Conservation (phyloP, 2,888 invertebrate genomes). For the Dryococelus australis region DNA sequence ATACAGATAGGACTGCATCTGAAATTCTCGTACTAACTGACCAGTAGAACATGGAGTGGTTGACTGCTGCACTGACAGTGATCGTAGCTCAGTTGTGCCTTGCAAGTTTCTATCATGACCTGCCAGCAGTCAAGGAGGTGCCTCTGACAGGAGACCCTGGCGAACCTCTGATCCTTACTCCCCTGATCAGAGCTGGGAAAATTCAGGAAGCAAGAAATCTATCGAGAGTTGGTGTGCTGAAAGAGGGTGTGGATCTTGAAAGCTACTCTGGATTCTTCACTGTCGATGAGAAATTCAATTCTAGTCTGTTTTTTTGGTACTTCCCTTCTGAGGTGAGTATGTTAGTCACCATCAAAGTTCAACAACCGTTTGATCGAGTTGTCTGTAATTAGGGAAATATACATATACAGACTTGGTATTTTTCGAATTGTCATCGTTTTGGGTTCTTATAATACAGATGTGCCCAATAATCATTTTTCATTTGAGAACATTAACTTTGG, state of each 20-base stretch:
- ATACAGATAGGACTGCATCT: background rate
- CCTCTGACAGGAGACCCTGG: background rate
- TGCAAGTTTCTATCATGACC: background rate
- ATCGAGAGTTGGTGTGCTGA: background rate
- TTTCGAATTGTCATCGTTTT: too few species aligned
- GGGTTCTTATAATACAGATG: too few species aligned
- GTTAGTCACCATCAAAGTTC: background rate
- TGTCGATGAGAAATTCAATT: conserved; percentile 8
- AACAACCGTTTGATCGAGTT: too few species aligned
- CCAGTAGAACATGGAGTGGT: background rate
- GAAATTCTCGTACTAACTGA: background rate
- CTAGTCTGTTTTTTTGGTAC: conserved; percentile 28
- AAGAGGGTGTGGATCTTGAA: background rate
- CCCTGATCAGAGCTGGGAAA: conserved; percentile 3
- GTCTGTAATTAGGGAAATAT: too few species aligned
- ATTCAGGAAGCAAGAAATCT: background rate
- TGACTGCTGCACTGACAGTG: background rate
- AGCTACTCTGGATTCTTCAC: conserved; percentile 27
- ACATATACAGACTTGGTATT: too few species aligned
- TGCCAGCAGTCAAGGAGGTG: background rate
- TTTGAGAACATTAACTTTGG: too few species aligned
- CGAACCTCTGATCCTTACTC: background rate
- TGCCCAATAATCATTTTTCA: too few species aligned
- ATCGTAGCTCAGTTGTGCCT: background rate
- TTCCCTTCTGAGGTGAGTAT: conserved; percentile 13